These are phyloP conservation scores for Nyctibius grandis DNA, from an alignment of 2,797 vertebrate genomes.

Conservation along the genomic window DNA sequence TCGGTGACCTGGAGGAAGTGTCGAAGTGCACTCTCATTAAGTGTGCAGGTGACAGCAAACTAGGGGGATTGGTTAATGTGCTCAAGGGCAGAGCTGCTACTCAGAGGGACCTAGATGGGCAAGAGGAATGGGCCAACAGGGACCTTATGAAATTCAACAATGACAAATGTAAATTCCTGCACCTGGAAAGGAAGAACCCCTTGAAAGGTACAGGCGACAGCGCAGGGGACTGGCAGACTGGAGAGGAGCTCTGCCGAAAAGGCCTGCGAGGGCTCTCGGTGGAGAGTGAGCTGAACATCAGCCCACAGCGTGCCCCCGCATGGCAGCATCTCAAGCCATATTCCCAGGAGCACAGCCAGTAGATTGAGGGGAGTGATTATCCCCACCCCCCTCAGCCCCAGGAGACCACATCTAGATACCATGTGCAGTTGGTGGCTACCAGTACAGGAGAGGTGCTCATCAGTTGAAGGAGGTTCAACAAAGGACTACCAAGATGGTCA, in stretches of 20 bases:
- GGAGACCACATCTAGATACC: background rate
- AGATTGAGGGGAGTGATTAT: background rate
- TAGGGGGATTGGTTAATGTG: background rate
- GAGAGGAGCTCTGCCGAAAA: background rate
- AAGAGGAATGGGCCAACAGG: background rate
- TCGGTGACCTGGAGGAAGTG: background rate
- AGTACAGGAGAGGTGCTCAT: background rate
- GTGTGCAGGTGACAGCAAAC: background rate
- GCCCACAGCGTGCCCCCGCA: rapidly evolving
- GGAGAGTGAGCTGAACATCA: background rate
- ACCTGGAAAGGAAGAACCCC: background rate
- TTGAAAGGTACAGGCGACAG: rapidly evolving
- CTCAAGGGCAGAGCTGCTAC: background rate
- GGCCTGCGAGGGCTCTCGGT: rapidly evolving
- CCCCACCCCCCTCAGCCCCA: too few species aligned
- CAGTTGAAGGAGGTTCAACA: background rate
- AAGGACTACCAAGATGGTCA: background rate
- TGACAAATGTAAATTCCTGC: background rate
- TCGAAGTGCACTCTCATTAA: background rate
- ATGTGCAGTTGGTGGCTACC: background rate
- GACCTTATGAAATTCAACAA: background rate
- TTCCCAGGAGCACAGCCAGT: background rate
- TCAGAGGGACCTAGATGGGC: background rate
- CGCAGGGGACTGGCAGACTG: too few species aligned
- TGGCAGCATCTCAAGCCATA: background rate